Evolutionary conservation across 1,140 invertebrate species (phyloP), one percentile per base, ranked within the genome.

Genomic region (Drosophila tsacasi): DNA sequence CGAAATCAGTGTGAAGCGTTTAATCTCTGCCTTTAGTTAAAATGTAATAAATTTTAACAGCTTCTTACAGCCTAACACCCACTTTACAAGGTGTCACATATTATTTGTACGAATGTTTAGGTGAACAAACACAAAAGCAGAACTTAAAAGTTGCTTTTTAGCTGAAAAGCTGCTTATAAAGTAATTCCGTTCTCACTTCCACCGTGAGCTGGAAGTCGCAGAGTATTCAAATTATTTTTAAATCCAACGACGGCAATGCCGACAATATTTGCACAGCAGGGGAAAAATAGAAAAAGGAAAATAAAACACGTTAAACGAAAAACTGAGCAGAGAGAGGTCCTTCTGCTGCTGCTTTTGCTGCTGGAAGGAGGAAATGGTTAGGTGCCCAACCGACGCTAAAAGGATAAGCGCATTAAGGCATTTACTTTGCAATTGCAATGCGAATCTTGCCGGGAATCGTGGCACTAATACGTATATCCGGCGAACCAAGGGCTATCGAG

Each of bases 391-490:
- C 78, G 81, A 74, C 60, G 75, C 81, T 89, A 89, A 89, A 90
- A 89, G 84, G 84, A 84, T 89, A 89, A 89, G 84, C 85, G 85
- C 85, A 89, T 89, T 89, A 89, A 60, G 52, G 85, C 78, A 89
- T 89, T 89, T 89, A 89, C 85, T 84, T 90, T 90, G 84, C 74
- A 68, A 79, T 79, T 79, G 76, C 58, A 79, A 79, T 84, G 81
- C 77, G 84, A 89, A 71, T 58, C 73, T 37, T 58, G 42, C 39
- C n/a, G 32, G 60, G 52, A 50, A 62, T 62, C 61, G 61, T n/a
- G n/a, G 58, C 81, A 90, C 83, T 84, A 89, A 75, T 89, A 79
- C 60, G 60, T 78, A 64, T 66, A 72, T 23, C 55, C 55, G 55
- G 21, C 32, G 37, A 21, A 25, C 30, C 30, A 27, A 19, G 32